These are phyloP conservation scores for Andricus quercusramuli DNA, from an alignment of 2,888 invertebrate genomes.

Conservation along the genomic window DNA sequence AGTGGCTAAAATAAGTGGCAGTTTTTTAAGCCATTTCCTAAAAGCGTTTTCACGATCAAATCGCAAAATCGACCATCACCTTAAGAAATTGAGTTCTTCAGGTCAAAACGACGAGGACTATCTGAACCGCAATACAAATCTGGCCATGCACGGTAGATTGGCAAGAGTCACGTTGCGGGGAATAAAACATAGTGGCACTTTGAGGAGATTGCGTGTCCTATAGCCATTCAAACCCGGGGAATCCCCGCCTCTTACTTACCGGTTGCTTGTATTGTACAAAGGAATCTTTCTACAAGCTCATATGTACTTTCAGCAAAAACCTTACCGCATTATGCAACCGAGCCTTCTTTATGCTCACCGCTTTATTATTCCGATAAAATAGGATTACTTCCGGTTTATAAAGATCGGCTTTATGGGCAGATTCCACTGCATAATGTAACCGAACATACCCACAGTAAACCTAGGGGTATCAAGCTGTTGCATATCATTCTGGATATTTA, in stretches of 20 bases:
- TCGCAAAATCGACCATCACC: constrained; percentile 1
- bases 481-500: too few relatives aligned
- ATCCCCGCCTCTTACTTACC: constrained; percentile 46
- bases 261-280: constrained; percentile 45
- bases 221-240: constrained; percentile 43
- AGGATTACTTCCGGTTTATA: constrained; percentile 67
- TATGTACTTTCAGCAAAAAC: constrained; percentile 50
- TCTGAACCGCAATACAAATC: constrained; percentile 35
- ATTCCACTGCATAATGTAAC: not conserved
- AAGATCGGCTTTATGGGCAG: constrained; percentile 55
- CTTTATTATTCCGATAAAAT: constrained; percentile 72
- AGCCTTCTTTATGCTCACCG: constrained; percentile 59
- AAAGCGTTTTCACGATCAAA: not conserved
- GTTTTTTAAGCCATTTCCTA: not conserved
- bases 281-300: constrained; percentile 47
- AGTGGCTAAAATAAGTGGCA: not conserved
- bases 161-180: constrained; percentile 49
- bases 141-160: constrained; percentile 38
- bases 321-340: constrained; percentile 64
- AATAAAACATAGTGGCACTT: constrained; percentile 53
- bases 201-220: constrained; percentile 47
- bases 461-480: too few relatives aligned
- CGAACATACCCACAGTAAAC: not conserved
- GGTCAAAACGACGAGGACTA: not conserved
- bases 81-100: constrained; percentile 30